Evolutionary conservation across 2,888 invertebrate species (phyloP), one percentile per base, ranked within the genome.

Genomic region (Malthinus seriepunctatus): DNA sequence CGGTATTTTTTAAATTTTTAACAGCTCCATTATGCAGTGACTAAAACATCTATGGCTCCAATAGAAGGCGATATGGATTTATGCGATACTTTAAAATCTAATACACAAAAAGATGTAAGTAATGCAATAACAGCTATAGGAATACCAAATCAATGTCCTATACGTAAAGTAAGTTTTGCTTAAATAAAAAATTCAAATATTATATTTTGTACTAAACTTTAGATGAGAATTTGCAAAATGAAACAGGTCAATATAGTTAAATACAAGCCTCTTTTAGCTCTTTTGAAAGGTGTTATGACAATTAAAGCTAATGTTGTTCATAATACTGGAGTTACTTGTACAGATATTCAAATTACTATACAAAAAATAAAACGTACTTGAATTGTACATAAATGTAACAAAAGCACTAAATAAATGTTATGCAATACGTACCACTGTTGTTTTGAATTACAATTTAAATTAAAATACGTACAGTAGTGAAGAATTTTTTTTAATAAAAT

Each of bases 251-350:
- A 23, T 42, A 42, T 42, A 14, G n/a, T n/a, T 8, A 42, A 42
- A 9, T 42, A 42, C 15, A 14, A 8, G 23, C 39, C 14, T 15
- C 39, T 42, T 9, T 48, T 48, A 10, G 33, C 48, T 2, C 11
- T 35, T 9, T 14, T 34, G 9, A 33, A 32, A 15, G 46, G 46
- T 10, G 31, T 23, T 34, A 34, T 15, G 0, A 6, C 14, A 7
- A 14, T 48, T 1, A 34, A 32, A 48, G 10, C 35, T 8, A 15
- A 48, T 8, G 14, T 48, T 8, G 34, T 34, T 23, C 48, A 48
- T 11, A 12, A 48, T 9, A 48, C 10, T 34, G 48, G 48, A 48
- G 33, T 33, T 33, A 34, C 48, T 10, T 48, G 48, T 10, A 2
- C 33, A 11, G 48, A 35, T n/a, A 35, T 48, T 35, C 32, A 48